phyloP scores from a whole-genome alignment of 2,888 invertebrate genomes.

The Blastobasis adustella region DNA sequence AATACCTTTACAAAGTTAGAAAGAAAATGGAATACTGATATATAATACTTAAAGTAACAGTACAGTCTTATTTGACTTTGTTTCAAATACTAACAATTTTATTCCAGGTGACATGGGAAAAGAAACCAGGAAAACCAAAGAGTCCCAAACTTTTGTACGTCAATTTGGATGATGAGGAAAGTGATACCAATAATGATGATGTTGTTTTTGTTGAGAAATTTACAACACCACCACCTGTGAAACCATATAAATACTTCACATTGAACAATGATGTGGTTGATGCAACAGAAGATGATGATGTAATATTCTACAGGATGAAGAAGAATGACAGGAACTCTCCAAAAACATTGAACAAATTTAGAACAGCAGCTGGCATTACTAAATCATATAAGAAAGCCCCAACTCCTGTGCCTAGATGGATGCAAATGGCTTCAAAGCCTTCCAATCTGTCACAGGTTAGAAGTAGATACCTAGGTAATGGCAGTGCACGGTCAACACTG shows the following conservation, averaged over 20 bases:
- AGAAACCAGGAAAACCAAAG: constrained; percentile 32
- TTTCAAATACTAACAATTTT: not conserved
- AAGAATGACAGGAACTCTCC: constrained; percentile 41
- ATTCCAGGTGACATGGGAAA: constrained; percentile 52
- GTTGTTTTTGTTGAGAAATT: constrained; percentile 58
- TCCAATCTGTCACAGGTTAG: constrained; percentile 34
- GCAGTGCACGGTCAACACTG: constrained; percentile 48
- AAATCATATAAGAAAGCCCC: constrained; percentile 51
- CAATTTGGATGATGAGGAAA: constrained; percentile 37
- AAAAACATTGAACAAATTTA: constrained; percentile 45
- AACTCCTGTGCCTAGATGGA: constrained; percentile 46
- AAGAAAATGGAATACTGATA: no score
- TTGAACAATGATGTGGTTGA: constrained; percentile 29
- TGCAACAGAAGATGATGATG: constrained; percentile 26
- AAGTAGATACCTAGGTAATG: constrained; percentile 45
- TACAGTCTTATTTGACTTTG: no score
- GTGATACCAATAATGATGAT: constrained; percentile 42
- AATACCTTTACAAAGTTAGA: no score
- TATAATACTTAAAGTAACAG: no score
- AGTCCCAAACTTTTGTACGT: constrained; percentile 47
- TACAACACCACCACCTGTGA: constrained; percentile 33
- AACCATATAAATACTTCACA: constrained; percentile 44
- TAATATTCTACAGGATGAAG: constrained; percentile 44
- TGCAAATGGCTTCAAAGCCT: constrained; percentile 34
- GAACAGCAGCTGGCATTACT: constrained; percentile 48